These are phyloP conservation scores for Hyposoter dolosus DNA, from an alignment of 2,888 invertebrate genomes.

Conservation along the genomic window DNA sequence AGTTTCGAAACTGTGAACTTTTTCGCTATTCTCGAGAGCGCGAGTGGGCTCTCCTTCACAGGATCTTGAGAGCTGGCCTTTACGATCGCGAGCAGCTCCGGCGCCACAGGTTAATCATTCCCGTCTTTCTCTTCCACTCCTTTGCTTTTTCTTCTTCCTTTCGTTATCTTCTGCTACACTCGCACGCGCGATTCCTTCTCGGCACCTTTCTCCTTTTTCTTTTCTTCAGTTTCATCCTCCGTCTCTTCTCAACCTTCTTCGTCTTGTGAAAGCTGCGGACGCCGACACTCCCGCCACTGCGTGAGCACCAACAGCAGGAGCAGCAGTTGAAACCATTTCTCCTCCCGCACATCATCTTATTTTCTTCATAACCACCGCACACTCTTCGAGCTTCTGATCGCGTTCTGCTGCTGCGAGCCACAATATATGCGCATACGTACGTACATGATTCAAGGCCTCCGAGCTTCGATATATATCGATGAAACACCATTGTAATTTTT, in stretches of 20 bases:
- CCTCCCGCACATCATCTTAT: conserved; percentile 63
- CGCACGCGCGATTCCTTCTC: conserved; percentile 55
- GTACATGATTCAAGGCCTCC: conserved; percentile 43
- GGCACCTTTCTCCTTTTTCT: conserved; percentile 51
- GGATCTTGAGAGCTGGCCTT: conserved; percentile 71
- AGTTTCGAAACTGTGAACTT: conserved; percentile 53
- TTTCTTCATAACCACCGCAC: conserved; percentile 49
- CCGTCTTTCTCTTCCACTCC: conserved; percentile 67
- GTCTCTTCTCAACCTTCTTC: conserved; percentile 34
- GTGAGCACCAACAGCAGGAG: conserved; percentile 31
- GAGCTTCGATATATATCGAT: conserved; percentile 57
- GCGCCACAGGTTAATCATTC: conserved; percentile 80
- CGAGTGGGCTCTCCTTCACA: conserved; percentile 59
- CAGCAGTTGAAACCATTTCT: conserved; percentile 50
- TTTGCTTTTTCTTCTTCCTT: conserved; percentile 60
- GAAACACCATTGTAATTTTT: conserved; percentile 60
- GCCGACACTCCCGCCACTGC: conserved; percentile 40
- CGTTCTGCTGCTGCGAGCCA: conserved; percentile 44
- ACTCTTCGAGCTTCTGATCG: conserved; percentile 39
- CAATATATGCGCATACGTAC: conserved; percentile 1
- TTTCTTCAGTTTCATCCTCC: conserved; percentile 24
- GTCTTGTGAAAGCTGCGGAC: conserved; percentile 43
- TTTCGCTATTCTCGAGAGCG: conserved; percentile 51
- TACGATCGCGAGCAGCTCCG: conserved; percentile 78
- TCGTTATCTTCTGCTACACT: conserved; percentile 46